Evolutionary conservation across 1,140 invertebrate genomes (phyloP), one percentile per base, ranked within the genome.

Genomic region (Eubasilissa regina): DNA sequence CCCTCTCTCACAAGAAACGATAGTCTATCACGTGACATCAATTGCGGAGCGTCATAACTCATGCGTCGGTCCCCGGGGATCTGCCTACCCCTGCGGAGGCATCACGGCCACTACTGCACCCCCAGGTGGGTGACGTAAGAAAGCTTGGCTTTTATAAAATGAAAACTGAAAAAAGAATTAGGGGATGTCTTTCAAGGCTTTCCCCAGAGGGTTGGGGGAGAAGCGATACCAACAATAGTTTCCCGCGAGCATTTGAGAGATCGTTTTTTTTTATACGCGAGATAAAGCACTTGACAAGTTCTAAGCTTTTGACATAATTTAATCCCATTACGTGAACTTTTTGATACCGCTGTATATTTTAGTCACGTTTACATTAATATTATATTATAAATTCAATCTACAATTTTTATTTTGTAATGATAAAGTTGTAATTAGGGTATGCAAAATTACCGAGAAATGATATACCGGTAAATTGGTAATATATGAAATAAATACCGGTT

Each of bases 11-110:
- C 25, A 35, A 35, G 25, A 43, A 53, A 25, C 70, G 21, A 12
- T n/a, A 56, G 70, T 58, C 55, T 44, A 75, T 75, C 73, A 58
- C 53, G 73, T 15, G 73, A 75, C 73, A 75, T 75, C 73, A 75
- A 75, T 56, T 75, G 51, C 44, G 25, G 15, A 35, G 73, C 3
- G 15, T 75, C 73, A 75, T 75, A 75, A 75, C 73, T 75, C 73
- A 75, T 60, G 35, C 73, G 73, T 45, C 15, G 9, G 15, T 60
- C 73, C 73, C 53, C 9, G 3, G 73, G 55, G 70, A 56, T 25
- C 47, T 35, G 56, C 53, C 43, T 75, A 15, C 51, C 35, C 55
- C 70, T 15, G 47, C 21, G 51, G 70, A 47, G 70, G 43, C 70
- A 13, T n/a, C 15, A n/a, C n/a, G 17, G 43, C 25, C 13, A 44